phyloP scores from a whole-genome alignment of 23 tunicate genomes.

The Trididemnum nubilum region DNA sequence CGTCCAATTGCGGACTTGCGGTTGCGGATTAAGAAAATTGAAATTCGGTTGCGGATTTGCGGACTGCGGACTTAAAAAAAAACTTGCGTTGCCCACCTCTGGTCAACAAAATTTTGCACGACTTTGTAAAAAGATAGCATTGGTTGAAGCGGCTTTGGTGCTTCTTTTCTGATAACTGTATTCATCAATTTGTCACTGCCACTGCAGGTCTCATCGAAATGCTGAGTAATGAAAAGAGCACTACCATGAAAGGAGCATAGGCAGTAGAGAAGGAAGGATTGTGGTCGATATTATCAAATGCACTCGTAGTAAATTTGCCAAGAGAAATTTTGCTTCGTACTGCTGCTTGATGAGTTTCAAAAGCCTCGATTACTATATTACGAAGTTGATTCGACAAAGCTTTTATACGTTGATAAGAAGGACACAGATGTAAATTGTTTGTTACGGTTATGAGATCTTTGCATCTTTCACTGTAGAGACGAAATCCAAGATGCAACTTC shows the following conservation, averaged over 20 bases:
- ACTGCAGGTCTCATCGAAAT: neutral
- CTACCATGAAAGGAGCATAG: neutral
- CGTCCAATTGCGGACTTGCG: too few relatives aligned
- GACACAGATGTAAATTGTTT: neutral
- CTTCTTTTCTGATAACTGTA: neutral
- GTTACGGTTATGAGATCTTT: neutral
- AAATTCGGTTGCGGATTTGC: too few relatives aligned
- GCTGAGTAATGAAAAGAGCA: neutral
- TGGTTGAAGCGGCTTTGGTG: neutral
- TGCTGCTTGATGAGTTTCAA: conserved; percentile 1
- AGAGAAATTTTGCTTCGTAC: neutral
- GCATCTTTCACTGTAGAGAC: conserved; percentile 3
- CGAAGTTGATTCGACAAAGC: neutral
- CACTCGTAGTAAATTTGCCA: neutral
- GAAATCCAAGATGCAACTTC: neutral
- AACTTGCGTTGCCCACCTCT: too few relatives aligned
- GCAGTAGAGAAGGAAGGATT: neutral
- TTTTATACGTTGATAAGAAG: neutral
- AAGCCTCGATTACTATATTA: neutral
- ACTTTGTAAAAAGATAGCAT: neutral
- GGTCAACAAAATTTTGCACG: too few relatives aligned
- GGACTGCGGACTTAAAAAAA: too few relatives aligned
- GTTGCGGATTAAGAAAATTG: too few relatives aligned
- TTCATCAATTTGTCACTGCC: neutral
- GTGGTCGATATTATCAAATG: neutral